These are phyloP conservation scores for Cheilosia pagana DNA, from an alignment of 2,888 invertebrate genomes.

Conservation along the genomic window DNA sequence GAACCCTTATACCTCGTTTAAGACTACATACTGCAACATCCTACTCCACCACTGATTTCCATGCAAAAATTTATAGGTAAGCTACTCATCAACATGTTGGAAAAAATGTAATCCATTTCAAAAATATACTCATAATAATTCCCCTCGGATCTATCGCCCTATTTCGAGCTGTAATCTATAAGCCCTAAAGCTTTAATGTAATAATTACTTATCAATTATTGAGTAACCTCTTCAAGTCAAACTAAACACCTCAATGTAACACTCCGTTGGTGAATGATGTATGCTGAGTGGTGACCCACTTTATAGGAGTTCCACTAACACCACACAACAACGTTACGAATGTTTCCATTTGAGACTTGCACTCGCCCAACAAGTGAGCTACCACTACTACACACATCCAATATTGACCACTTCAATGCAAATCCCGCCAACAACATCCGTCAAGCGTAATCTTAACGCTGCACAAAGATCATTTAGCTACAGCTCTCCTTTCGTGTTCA, in stretches of 20 bases:
- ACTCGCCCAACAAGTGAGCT: no score
- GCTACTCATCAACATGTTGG: no score
- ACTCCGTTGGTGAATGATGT: not conserved
- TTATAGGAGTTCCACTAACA: not conserved
- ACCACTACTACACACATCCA: not conserved
- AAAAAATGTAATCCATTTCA: no score
- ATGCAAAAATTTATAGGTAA: no score
- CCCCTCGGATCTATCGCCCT: not conserved
- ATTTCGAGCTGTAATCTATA: not conserved
- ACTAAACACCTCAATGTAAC: not conserved
- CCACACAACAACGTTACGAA: not conserved
- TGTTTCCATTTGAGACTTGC: not conserved
- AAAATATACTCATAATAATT: not conserved
- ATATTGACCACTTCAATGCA: not conserved
- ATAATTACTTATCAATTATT: constrained; percentile 1
- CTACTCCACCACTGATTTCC: no score
- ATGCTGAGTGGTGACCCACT: not conserved
- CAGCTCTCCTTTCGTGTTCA: constrained; percentile 4
- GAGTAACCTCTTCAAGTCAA: constrained; percentile 3
- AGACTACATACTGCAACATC: no score
- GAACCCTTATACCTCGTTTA: no score
- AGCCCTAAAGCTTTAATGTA: not conserved
- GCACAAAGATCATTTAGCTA: constrained; percentile 49
- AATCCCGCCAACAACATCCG: not conserved
- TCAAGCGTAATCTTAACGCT: constrained; percentile 45